Evolutionary conservation across 2,888 invertebrate genomes (phyloP).

Genomic region (Biston betularia): DNA sequence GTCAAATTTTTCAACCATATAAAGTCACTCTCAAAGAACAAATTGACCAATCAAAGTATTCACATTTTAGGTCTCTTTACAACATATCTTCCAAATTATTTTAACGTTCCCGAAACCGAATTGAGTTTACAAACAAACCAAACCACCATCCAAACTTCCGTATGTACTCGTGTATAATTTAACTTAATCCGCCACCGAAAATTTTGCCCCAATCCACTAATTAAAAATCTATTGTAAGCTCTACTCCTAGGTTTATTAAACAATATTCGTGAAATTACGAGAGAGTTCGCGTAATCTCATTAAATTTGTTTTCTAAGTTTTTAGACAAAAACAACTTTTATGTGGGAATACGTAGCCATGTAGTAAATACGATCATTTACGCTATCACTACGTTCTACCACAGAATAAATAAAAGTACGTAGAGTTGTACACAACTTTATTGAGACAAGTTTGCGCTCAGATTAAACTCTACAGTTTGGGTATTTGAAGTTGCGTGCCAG

Average conservation of each 20-base stretch:
- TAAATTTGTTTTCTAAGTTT: background rate
- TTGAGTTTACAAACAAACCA: constrained; percentile 3
- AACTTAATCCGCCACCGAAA: background rate
- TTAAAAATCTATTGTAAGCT: constrained; percentile 9
- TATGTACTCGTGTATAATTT: background rate
- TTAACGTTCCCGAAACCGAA: background rate
- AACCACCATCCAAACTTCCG: constrained; percentile 1
- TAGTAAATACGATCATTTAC: no score
- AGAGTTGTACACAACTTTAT: no score
- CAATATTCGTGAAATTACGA: constrained; percentile 12
- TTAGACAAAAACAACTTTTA: no score
- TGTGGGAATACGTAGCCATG: no score
- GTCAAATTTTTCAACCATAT: background rate
- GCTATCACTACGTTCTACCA: no score
- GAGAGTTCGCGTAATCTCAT: constrained; percentile 4
- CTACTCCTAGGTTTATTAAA: constrained; percentile 11
- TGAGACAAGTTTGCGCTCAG: no score
- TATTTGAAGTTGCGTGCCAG: no score
- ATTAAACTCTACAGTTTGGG: no score
- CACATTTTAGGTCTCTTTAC: no score
- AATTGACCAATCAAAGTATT: background rate
- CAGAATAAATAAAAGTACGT: no score
- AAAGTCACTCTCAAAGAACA: background rate
- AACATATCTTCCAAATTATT: background rate
- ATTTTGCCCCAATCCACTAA: background rate